Evolutionary conservation across 1,140 invertebrate genomes (phyloP).

Genomic region (Zelostemma sp.): DNA sequence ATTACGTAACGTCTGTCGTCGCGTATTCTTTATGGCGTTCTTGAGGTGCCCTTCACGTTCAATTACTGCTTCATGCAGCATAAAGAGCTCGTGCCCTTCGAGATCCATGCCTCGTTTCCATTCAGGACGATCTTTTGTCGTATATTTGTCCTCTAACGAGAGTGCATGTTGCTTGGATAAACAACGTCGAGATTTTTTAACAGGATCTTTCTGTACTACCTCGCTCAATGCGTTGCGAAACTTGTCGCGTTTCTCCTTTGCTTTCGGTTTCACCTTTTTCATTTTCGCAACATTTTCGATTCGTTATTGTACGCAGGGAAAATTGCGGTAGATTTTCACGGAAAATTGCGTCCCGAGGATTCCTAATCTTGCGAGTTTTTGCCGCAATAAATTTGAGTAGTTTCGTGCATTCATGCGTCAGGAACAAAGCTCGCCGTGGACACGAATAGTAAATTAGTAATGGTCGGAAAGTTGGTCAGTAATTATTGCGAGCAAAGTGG

Average conservation of each 20-base stretch:
- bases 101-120: slow-evolving; percentile 24
- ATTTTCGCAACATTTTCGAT: not conserved
- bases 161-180: slow-evolving; percentile 56
- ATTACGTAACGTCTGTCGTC: slow-evolving; percentile 17
- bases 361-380: not conserved
- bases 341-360: not conserved
- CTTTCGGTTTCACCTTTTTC: not conserved
- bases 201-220: slow-evolving; percentile 28
- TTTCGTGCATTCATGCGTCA: slow-evolving; percentile 2
- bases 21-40: slow-evolving; percentile 30
- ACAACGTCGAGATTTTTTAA: slow-evolving; percentile 49
- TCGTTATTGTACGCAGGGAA: not conserved
- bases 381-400: not conserved
- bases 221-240: not conserved
- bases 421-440: slow-evolving; percentile 13
- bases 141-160: slow-evolving; percentile 59
- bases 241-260: not conserved
- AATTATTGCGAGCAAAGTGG: slow-evolving; percentile 7
- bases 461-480: slow-evolving; percentile 5
- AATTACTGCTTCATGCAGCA: slow-evolving; percentile 54
- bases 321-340: too few relatives aligned
- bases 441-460: slow-evolving; percentile 25
- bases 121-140: slow-evolving; percentile 55
- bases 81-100: slow-evolving; percentile 34
- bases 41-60: slow-evolving; percentile 35